Evolutionary conservation across 2,888 invertebrate species (phyloP).

Genomic region (Lithophane ornitopus): DNA sequence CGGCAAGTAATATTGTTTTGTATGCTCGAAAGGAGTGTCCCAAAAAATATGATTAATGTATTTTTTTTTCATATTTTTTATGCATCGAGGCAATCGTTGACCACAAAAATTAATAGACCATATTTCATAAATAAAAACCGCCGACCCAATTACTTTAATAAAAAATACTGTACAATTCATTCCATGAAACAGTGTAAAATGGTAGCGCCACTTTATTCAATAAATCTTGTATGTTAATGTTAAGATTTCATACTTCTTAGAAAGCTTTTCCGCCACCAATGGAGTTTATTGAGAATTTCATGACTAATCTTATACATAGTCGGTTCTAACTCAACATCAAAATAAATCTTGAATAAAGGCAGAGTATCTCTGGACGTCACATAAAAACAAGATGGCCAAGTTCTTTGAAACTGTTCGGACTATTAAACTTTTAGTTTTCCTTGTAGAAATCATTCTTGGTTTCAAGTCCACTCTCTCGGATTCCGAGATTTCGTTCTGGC

Average conservation of each 20-base stretch:
- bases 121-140: conserved; percentile 20
- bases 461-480: not conserved
- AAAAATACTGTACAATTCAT: conserved; percentile 23
- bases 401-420: conserved; percentile 51
- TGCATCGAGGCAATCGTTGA: not conserved
- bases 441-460: conserved; percentile 36
- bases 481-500: conserved; percentile 17
- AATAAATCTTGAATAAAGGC: conserved; percentile 52
- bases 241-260: conserved; percentile 52
- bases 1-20: not conserved
- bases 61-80: not conserved
- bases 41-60: not conserved
- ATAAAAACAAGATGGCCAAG: conserved; percentile 31
- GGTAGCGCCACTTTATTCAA: conserved; percentile 39
- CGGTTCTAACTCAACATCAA: conserved; percentile 45
- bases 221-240: conserved; percentile 53
- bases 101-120: not conserved
- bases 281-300: conserved; percentile 55
- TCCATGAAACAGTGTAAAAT: conserved; percentile 46
- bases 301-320: conserved; percentile 63
- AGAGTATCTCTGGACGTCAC: conserved; percentile 36
- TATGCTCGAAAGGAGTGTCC: not conserved
- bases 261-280: conserved; percentile 58
- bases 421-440: conserved; percentile 55
- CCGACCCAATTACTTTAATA: conserved; percentile 6